Evolutionary conservation across 2,797 vertebrate species (phyloP).

Genomic region (Eurystomus glaucurus): DNA sequence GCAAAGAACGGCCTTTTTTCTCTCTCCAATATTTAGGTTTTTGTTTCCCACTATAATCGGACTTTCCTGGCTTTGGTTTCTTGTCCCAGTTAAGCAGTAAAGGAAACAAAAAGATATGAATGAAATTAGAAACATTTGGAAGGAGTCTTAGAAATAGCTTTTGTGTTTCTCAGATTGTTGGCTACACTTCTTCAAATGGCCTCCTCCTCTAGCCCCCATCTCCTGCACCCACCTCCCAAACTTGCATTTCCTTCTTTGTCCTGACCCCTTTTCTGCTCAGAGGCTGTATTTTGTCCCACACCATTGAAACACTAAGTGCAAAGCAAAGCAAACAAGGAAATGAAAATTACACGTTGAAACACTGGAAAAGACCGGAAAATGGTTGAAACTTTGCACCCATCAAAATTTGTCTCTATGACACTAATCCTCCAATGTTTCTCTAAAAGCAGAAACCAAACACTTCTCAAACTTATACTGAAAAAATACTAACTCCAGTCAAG

Average conservation of each 20-base stretch:
- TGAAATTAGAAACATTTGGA: constrained; percentile 81
- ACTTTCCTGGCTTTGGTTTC: constrained; percentile 81
- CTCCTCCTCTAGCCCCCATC: neutral
- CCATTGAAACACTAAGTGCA: neutral
- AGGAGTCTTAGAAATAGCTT: constrained; percentile 68
- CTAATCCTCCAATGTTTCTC: constrained; percentile 49
- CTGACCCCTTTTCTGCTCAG: constrained; percentile 39
- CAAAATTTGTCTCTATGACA: constrained; percentile 41
- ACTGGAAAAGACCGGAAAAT: constrained; percentile 17
- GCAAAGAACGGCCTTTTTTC: constrained; percentile 64
- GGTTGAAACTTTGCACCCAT: constrained; percentile 46
- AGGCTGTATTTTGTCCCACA: neutral
- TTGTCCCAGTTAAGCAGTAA: constrained; percentile 81
- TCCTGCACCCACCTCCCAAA: neutral
- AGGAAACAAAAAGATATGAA: constrained; percentile 83
- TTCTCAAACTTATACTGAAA: constrained; percentile 70
- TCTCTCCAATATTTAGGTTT: constrained; percentile 80
- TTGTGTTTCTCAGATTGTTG: constrained; percentile 70
- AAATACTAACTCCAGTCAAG: constrained; percentile 74
- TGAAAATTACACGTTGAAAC: constrained; percentile 39
- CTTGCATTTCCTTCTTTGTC: constrained; percentile 34
- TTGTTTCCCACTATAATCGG: constrained; percentile 79
- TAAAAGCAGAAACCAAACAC: constrained; percentile 75
- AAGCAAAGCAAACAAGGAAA: constrained; percentile 57
- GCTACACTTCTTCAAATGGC: constrained; percentile 19